Percentiles rank a stretch among this genome's conserved stretches.
These are phyloP conservation scores for Drosophila baimaii DNA, from an alignment of 1,140 invertebrate species.

Conservation along the genomic window DNA sequence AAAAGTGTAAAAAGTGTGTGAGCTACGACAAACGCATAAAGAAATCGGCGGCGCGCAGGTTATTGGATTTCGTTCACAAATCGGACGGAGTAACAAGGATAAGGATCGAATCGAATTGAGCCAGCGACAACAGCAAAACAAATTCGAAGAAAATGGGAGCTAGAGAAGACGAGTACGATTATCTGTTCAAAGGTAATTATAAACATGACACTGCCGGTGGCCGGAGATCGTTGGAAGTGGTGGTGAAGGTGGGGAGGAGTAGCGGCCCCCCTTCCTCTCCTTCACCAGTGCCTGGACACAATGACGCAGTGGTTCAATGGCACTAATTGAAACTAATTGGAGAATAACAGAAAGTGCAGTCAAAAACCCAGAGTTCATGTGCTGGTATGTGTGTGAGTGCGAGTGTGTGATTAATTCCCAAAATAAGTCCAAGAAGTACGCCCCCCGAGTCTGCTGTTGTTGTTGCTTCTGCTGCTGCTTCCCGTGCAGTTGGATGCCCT, in stretches of 20 bases:
- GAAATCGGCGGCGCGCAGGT: slow-evolving; percentile 73
- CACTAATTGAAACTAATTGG: slow-evolving; percentile 80
- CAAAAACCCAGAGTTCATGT: slow-evolving; percentile 31
- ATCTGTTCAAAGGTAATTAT: slow-evolving; percentile 99
- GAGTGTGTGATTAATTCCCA: slow-evolving; percentile 45
- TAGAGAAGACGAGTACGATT: slow-evolving; percentile 99
- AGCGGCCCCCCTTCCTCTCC: slow-evolving; percentile 15
- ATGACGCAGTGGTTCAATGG: slow-evolving; percentile 66
- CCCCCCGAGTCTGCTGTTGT: slow-evolving; percentile 48
- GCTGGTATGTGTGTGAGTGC: slow-evolving; percentile 27
- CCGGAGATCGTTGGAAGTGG: slow-evolving; percentile 7
- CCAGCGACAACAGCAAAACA: slow-evolving; percentile 52
- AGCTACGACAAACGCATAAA: slow-evolving; percentile 73
- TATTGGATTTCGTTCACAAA: slow-evolving; percentile 76
- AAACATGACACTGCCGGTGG: slow-evolving; percentile 53
- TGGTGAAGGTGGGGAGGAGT: slow-evolving; percentile 30
- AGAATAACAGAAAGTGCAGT: slow-evolving; percentile 69
- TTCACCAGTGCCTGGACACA: slow-evolving; percentile 24
- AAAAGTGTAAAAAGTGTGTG: slow-evolving; percentile 78
- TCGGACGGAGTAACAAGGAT: slow-evolving; percentile 26
- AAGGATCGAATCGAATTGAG: slow-evolving; percentile 31
- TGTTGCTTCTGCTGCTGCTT: slow-evolving; percentile 34
- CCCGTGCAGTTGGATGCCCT: slow-evolving; percentile 61
- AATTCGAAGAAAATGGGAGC: slow-evolving; percentile 90
- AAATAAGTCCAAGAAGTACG: slow-evolving; percentile 53